Percentiles rank a stretch among this genome's conserved stretches.
These are phyloP conservation scores for Himalopsyche phryganea DNA, from an alignment of 1,140 invertebrate genomes.

Conservation along the genomic window DNA sequence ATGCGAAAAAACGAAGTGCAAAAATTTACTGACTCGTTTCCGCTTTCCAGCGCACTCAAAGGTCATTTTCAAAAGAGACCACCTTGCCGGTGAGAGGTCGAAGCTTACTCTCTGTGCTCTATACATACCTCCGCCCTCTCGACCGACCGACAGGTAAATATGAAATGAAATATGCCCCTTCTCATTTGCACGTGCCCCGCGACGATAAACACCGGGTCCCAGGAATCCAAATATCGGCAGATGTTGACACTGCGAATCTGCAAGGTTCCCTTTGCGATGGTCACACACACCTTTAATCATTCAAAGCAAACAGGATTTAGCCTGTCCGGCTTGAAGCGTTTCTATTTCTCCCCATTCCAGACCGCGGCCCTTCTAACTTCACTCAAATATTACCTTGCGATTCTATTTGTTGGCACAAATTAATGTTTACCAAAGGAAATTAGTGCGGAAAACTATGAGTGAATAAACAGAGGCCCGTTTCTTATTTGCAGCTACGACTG, in stretches of 20 bases:
- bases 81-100: no score
- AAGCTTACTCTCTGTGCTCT: no score
- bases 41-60: no score
- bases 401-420: conserved; percentile 30
- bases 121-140: neutral
- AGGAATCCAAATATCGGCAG: conserved; percentile 25
- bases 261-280: conserved; percentile 29
- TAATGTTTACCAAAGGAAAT: conserved; percentile 31
- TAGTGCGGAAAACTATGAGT: conserved; percentile 30
- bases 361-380: conserved; percentile 9
- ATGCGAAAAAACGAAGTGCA: no score
- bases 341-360: neutral
- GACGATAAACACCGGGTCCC: conserved; percentile 12
- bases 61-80: no score
- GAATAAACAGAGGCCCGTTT: conserved; percentile 16
- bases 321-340: conserved; percentile 4
- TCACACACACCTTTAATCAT: conserved; percentile 32
- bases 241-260: conserved; percentile 28
- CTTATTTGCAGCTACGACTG: conserved; percentile 24
- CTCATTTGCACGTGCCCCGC: neutral
- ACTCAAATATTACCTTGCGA: conserved; percentile 26
- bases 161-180: conserved; percentile 2
- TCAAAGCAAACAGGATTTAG: conserved; percentile 30
- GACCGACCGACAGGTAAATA: neutral
- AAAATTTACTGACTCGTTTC: no score